These are phyloP conservation scores for Torymus tubicola DNA, from an alignment of 2,888 invertebrate genomes.

Conservation along the genomic window DNA sequence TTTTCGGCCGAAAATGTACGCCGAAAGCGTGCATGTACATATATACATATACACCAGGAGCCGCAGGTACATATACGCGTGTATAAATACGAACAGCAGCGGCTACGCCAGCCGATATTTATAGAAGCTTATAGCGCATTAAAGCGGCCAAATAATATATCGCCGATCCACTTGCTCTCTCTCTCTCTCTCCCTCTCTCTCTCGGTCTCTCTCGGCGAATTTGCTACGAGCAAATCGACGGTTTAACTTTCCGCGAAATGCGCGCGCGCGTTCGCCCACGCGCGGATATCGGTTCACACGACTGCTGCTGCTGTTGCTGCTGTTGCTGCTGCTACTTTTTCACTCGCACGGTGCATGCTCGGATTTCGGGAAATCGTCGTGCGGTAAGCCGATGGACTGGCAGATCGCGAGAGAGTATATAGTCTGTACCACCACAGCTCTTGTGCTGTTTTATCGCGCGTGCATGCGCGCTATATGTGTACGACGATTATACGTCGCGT, in stretches of 20 bases:
- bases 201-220: too few species aligned
- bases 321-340: constrained; percentile 19
- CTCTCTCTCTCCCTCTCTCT: too few species aligned
- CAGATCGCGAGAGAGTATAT: too few species aligned
- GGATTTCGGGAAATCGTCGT: constrained; percentile 15
- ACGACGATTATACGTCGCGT: too few species aligned
- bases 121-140: constrained; percentile 44
- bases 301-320: too few species aligned
- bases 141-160: constrained; percentile 47
- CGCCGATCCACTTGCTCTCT: not conserved
- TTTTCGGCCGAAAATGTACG: constrained; percentile 14
- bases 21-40: not conserved
- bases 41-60: too few species aligned
- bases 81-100: not conserved
- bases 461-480: too few species aligned
- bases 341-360: not conserved
- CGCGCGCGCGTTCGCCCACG: not conserved
- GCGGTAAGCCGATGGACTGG: constrained; percentile 25
- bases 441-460: too few species aligned
- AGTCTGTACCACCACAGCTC: too few species aligned
- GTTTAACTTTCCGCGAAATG: constrained; percentile 3
- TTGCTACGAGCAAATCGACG: constrained; percentile 13
- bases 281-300: too few species aligned
- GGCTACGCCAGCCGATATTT: constrained; percentile 21
- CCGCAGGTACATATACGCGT: not conserved